Conservation (phyloP, 2,888 invertebrate genomes). For the Hemaris fuciformis region DNA sequence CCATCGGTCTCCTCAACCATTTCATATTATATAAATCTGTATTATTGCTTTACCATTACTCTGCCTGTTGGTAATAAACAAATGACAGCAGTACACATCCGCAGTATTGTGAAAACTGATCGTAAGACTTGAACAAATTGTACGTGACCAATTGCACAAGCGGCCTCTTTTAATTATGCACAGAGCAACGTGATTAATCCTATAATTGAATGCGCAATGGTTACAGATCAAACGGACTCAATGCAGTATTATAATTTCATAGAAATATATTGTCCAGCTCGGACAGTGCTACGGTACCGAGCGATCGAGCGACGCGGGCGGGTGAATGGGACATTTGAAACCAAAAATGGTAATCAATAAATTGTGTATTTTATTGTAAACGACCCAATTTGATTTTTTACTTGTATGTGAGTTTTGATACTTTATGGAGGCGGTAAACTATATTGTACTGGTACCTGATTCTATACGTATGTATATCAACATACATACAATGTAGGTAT, state of each 20-base stretch:
- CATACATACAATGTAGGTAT: too few relatives aligned
- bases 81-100: constrained; percentile 23
- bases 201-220: constrained; percentile 35
- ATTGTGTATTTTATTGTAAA: neutral
- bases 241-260: constrained; percentile 18
- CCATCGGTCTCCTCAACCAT: too few relatives aligned
- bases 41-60: neutral
- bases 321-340: constrained; percentile 1
- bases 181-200: constrained; percentile 37
- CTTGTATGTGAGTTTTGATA: neutral
- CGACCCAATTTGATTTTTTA: neutral
- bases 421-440: neutral
- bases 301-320: neutral
- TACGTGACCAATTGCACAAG: constrained; percentile 48
- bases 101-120: constrained; percentile 26
- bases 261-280: neutral
- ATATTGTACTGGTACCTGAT: neutral
- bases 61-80: neutral
- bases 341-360: neutral
- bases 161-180: constrained; percentile 44
- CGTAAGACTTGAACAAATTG: constrained; percentile 24
- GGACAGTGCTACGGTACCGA: neutral
- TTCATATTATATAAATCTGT: too few relatives aligned
- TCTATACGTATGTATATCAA: neutral
- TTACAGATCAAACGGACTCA: constrained; percentile 15